Evolutionary conservation across 1,140 invertebrate genomes (phyloP).

Genomic region (Sinonovacula constricta): DNA sequence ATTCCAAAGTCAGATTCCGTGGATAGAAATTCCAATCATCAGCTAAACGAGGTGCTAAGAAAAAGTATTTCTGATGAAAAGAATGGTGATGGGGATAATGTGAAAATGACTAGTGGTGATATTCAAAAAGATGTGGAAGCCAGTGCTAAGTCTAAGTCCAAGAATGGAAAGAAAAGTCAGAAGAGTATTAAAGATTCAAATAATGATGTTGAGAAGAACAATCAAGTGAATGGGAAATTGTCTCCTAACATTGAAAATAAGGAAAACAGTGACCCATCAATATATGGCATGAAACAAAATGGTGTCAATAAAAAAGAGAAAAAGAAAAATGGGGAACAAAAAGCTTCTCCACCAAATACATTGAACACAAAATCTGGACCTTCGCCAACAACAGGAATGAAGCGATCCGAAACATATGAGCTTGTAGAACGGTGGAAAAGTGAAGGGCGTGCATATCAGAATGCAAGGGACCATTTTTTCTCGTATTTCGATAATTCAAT

Average conservation of each 20-base stretch:
- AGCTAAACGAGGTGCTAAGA: conserved; percentile 18
- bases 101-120: neutral
- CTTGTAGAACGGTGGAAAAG: conserved; percentile 47
- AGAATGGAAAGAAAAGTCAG: neutral
- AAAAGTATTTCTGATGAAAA: neutral
- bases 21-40: conserved; percentile 20
- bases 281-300: conserved; percentile 18
- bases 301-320: neutral
- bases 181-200: neutral
- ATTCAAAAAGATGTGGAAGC: conserved; percentile 24
- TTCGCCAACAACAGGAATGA: conserved; percentile 24
- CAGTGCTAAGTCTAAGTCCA: conserved; percentile 19
- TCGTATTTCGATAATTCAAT: conserved; percentile 25
- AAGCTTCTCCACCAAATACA: conserved; percentile 30
- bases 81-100: neutral
- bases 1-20: conserved; percentile 20
- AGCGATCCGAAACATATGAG: conserved; percentile 37
- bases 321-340: neutral
- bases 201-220: conserved; percentile 23
- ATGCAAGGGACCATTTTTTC: conserved; percentile 39
- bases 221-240: conserved; percentile 47
- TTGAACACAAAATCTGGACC: conserved; percentile 20
- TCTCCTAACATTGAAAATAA: conserved; percentile 3
- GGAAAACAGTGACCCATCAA: conserved; percentile 43
- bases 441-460: conserved; percentile 41